Base-by-base conservation (phyloP, 2,113 vertebrate species). In the Urocynchramus pylzowi region DNA sequence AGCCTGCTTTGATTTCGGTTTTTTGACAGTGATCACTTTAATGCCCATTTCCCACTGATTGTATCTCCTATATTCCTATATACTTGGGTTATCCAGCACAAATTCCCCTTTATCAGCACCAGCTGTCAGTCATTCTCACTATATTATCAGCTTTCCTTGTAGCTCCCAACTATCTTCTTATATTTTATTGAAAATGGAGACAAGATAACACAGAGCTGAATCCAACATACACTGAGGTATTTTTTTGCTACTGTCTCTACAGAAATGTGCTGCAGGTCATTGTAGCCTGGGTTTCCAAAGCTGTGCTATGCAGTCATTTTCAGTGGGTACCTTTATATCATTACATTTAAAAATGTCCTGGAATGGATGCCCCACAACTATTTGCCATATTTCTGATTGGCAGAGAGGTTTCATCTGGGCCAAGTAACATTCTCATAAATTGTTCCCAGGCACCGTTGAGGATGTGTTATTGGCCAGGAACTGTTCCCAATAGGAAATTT, bases 101-200 rank as follows among this genome's bases (percentile, higher is more conserved):
- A 77, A 78, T 53, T 83, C 23, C n/a, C 8, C 41, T 76, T 79
- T 96, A 82, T 94, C 84, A 74, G 24, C n/a, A 60, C 33, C 35
- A 71, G 33, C 53, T 93, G 65, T 80, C 87, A 83, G 53, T 92
- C 54, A 70, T 92, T 83, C 37, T 88, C 53, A 65, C 41, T 53
- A 4, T 65, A 76, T 76, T 57, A 61, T 80, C 57, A 83, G 9
- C 7, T 60, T 57, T 28, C 60, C 50, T 56, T 11, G 4, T 49
- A 85, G 45, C 49, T 92, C 79, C 31, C 45, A 95, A 77, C 65
- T 35, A 2, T 70, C 28, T 75, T 21, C 47, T 41, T 37, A 31
- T 24, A 76, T 79, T 85, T 76, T 79, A 71, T 61, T 82, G 82
- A 69, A 95, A 96, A 76, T 13, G 3, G 49, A 91, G 49, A 64